Base-by-base conservation (phyloP, 1,140 invertebrate genomes). In the Anadara kagoshimensis region DNA sequence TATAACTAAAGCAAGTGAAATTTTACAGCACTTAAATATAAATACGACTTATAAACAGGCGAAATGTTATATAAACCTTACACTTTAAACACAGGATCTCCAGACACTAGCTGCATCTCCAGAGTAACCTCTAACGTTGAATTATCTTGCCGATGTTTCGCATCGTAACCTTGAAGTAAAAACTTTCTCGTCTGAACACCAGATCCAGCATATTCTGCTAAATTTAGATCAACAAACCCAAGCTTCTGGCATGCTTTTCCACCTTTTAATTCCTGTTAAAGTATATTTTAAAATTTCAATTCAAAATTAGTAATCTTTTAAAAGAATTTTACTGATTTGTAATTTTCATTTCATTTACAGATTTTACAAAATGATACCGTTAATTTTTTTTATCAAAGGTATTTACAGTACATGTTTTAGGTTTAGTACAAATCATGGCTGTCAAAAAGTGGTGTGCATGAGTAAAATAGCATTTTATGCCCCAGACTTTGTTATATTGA, bases 1-100 rank as follows among this genome's bases (percentile, higher is more conserved):
- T n/a, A n/a, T n/a, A n/a, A n/a, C n/a, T n/a, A n/a, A n/a, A n/a
- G n/a, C n/a, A n/a, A n/a, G n/a, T n/a, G n/a, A n/a, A n/a, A n/a
- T n/a, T n/a, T n/a, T n/a, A n/a, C n/a, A n/a, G n/a, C n/a, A n/a
- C n/a, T n/a, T n/a, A n/a, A n/a, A n/a, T n/a, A n/a, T n/a, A n/a
- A n/a, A n/a, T n/a, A n/a, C n/a, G n/a, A n/a, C n/a, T n/a, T n/a
- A n/a, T n/a, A n/a, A n/a, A n/a, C n/a, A n/a, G n/a, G n/a, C n/a
- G n/a, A 29, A 24, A 24, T 26, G 20, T 24, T 22, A 22, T 14
- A 24, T 24, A 56, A 26, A 54, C 92, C 94, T 93, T 90, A 98
- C 97, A 96, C 96, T 95, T 98, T 98, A 87, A 99, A 99, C 71
- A 98, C 93, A 75, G 98, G 96, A 90, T 99, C 97, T 58, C 97